phyloP scores from a whole-genome alignment of 2,888 invertebrate genomes.

The Hyposoter didymator region DNA sequence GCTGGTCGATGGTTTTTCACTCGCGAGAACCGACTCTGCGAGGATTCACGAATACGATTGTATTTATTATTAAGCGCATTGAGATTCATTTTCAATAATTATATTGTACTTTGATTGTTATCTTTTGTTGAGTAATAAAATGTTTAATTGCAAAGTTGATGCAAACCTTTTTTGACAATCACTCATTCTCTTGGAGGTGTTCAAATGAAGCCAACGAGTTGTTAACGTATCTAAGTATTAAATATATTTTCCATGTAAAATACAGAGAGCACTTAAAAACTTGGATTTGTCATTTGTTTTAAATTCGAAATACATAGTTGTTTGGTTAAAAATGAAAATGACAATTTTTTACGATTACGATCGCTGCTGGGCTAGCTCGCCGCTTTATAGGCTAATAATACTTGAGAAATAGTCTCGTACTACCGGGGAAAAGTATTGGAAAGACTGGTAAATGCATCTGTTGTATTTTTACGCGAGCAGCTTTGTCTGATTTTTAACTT shows the following conservation, averaged over 20 bases:
- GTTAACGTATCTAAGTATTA: conserved; percentile 67
- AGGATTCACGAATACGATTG: conserved; percentile 2
- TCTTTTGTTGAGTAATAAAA: conserved; percentile 82
- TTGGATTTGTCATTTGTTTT: conserved; percentile 26
- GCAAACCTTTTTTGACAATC: not conserved
- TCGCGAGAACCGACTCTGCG: not conserved
- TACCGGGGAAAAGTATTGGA: conserved; percentile 17
- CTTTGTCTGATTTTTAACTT: conserved; percentile 56
- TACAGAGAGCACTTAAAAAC: conserved; percentile 66
- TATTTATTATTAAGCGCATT: conserved; percentile 23
- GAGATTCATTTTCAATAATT: conserved; percentile 55
- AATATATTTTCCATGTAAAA: conserved; percentile 70
- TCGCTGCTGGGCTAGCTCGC: conserved; percentile 38
- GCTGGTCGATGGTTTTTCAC: conserved; percentile 16
- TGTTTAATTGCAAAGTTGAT: conserved; percentile 74
- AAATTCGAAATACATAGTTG: conserved; percentile 39
- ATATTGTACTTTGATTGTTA: conserved; percentile 75
- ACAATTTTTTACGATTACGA: not conserved
- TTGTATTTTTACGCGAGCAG: not conserved
- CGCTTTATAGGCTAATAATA: conserved; percentile 63
- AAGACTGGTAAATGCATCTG: conserved; percentile 46
- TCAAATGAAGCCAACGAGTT: not conserved
- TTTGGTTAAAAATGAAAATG: conserved; percentile 4
- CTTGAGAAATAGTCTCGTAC: conserved; percentile 57
- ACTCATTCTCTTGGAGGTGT: not conserved